phyloP scores from a whole-genome alignment of 2,113 vertebrate species.

The Barnardius zonarius region DNA sequence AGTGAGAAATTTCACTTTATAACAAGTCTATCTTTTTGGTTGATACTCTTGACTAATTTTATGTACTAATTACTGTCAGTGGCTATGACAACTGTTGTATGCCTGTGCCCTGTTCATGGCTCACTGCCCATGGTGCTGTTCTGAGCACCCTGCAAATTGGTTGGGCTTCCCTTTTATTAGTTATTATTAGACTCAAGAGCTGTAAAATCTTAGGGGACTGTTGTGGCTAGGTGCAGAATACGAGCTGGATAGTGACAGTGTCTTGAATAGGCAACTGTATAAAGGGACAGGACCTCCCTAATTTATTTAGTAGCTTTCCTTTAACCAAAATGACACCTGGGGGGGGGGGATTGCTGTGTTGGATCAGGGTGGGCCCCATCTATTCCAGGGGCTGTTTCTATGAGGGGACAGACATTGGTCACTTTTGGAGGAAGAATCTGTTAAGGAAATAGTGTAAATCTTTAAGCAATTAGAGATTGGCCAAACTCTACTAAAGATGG shows the following conservation, averaged over 20 bases:
- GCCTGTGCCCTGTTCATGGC: background rate
- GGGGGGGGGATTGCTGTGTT: background rate
- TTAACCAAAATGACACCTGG: background rate
- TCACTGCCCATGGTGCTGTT: background rate
- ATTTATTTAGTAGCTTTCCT: background rate
- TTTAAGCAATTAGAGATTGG: background rate
- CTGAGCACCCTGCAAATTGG: background rate
- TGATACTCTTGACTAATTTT: background rate
- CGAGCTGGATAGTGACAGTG: background rate
- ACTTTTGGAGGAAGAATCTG: background rate
- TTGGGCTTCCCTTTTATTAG: background rate
- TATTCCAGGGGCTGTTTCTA: background rate
- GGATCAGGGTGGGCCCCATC: background rate
- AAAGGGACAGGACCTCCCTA: background rate
- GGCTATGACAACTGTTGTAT: background rate
- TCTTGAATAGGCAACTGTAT: background rate
- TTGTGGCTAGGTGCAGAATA: background rate
- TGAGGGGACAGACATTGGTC: background rate
- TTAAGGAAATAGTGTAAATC: background rate
- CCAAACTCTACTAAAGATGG: background rate
- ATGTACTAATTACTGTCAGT: background rate
- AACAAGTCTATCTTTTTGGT: background rate
- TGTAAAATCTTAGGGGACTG: accelerated
- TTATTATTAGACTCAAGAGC: background rate
- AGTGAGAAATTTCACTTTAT: background rate